These are phyloP conservation scores for Pseudomugil tenellus DNA, from an alignment of 2,797 vertebrate genomes.

Conservation along the genomic window DNA sequence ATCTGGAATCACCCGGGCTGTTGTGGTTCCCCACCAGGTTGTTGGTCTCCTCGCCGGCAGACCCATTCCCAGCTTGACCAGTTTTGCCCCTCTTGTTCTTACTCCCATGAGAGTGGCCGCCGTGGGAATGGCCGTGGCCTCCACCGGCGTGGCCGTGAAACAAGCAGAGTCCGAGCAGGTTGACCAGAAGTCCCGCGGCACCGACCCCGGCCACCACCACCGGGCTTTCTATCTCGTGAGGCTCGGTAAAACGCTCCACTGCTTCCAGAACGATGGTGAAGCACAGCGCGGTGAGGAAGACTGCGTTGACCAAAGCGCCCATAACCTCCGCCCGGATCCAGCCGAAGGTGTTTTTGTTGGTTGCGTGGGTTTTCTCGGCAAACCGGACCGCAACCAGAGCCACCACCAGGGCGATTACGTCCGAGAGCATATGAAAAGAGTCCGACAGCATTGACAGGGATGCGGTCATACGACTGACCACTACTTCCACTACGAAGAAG, in stretches of 20 bases:
- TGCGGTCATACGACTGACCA: slow-evolving; percentile 91
- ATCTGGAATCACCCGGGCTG: slow-evolving; percentile 84
- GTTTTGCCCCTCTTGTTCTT: slow-evolving; percentile 73
- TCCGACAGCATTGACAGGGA: slow-evolving; percentile 98
- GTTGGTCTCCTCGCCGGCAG: slow-evolving; percentile 90
- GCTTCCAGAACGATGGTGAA: slow-evolving; percentile 97
- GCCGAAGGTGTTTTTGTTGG: slow-evolving; percentile 96
- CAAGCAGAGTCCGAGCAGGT: slow-evolving; percentile 91
- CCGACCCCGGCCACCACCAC: slow-evolving; percentile 89
- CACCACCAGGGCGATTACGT: slow-evolving; percentile 94
- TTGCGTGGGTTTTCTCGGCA: slow-evolving; percentile 91
- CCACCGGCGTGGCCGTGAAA: slow-evolving; percentile 92
- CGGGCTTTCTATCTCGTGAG: slow-evolving; percentile 91
- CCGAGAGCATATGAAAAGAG: slow-evolving; percentile 98
- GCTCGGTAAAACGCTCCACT: slow-evolving; percentile 93
- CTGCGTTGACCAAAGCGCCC: slow-evolving; percentile 97
- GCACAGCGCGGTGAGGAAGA: slow-evolving; percentile 97
- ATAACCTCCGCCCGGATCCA: slow-evolving; percentile 99
- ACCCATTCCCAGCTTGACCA: slow-evolving; percentile 65
- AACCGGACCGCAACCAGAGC: slow-evolving; percentile 95
- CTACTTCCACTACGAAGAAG: slow-evolving; percentile 96
- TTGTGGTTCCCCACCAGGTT: slow-evolving; percentile 88
- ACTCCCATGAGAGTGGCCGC: slow-evolving; percentile 81
- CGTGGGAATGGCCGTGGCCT: slow-evolving; percentile 84
- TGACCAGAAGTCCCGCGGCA: slow-evolving; percentile 89